These are phyloP conservation scores for Apostichopus parvimensis DNA, from an alignment of 35 echinoderm and acorn worm genomes.

Conservation along the genomic window DNA sequence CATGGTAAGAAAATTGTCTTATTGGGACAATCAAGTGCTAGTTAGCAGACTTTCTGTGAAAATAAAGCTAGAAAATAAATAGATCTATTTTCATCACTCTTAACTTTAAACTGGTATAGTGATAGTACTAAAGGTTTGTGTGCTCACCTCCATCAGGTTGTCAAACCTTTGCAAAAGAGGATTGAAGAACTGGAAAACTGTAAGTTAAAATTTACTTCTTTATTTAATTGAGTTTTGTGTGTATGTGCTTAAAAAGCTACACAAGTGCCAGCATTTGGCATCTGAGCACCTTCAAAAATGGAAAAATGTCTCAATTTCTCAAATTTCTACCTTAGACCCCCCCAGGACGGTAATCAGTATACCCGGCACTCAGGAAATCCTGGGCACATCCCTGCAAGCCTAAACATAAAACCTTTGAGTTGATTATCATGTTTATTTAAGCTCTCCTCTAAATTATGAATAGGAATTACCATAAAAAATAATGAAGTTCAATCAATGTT, in stretches of 20 bases:
- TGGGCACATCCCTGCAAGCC: too few species aligned
- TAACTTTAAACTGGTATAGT: not conserved
- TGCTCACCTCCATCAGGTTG: conserved; percentile 48
- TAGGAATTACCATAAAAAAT: not conserved
- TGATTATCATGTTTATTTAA: too few species aligned
- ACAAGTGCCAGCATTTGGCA: too few species aligned
- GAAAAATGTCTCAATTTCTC: too few species aligned
- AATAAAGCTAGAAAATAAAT: not conserved
- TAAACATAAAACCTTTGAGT: too few species aligned
- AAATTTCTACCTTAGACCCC: too few species aligned
- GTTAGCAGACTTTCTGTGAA: not conserved
- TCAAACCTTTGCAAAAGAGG: conserved; percentile 71
- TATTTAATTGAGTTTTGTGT: too few species aligned
- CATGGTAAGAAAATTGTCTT: not conserved
- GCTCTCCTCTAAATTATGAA: not conserved
- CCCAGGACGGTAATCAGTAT: too few species aligned
- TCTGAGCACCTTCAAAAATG: too few species aligned
- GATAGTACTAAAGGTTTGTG: conserved; percentile 11
- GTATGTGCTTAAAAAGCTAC: too few species aligned
- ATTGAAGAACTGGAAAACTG: conserved; percentile 76
- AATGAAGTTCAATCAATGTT: not conserved
- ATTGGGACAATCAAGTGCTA: not conserved
- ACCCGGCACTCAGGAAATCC: too few species aligned
- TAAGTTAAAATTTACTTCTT: conserved; percentile 49
- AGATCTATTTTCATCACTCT: not conserved